phyloP scores from a whole-genome alignment of 1,140 invertebrate species.

The Zaprionus vittiger region DNA sequence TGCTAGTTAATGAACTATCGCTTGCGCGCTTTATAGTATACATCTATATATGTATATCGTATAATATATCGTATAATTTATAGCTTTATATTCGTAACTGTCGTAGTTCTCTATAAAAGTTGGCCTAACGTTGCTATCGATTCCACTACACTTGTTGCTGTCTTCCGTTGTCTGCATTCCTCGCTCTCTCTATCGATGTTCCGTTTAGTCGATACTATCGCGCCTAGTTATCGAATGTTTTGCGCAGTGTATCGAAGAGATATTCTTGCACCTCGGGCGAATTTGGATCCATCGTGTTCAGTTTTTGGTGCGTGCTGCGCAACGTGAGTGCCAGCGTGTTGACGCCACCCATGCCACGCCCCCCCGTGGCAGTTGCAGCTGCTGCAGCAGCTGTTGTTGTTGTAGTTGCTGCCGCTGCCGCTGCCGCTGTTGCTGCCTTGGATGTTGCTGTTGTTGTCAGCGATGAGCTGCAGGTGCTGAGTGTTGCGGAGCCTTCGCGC shows the following conservation, averaged over 20 bases:
- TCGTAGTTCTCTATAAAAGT: constrained; percentile 59
- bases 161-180: background rate
- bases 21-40: constrained; percentile 20
- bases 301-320: constrained; percentile 77
- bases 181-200: background rate
- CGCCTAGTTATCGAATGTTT: constrained; percentile 85
- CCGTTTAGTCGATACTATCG: constrained; percentile 14
- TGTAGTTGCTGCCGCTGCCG: constrained; percentile 13
- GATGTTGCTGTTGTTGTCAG: constrained; percentile 38
- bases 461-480: constrained; percentile 56
- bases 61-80: constrained; percentile 22
- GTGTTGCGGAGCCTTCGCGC: constrained; percentile 46
- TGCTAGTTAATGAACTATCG: constrained; percentile 62
- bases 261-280: constrained; percentile 87
- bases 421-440: background rate
- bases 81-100: constrained; percentile 35
- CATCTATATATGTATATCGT: constrained; percentile 13
- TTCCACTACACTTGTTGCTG: constrained; percentile 24
- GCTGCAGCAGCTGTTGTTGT: background rate
- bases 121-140: constrained; percentile 60
- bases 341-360: constrained; percentile 45
- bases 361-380: constrained; percentile 17
- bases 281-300: constrained; percentile 86
- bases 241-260: constrained; percentile 87
- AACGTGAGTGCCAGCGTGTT: constrained; percentile 64